phyloP scores from a whole-genome alignment of 2,888 invertebrate species.

The Mycalesis mineus region DNA sequence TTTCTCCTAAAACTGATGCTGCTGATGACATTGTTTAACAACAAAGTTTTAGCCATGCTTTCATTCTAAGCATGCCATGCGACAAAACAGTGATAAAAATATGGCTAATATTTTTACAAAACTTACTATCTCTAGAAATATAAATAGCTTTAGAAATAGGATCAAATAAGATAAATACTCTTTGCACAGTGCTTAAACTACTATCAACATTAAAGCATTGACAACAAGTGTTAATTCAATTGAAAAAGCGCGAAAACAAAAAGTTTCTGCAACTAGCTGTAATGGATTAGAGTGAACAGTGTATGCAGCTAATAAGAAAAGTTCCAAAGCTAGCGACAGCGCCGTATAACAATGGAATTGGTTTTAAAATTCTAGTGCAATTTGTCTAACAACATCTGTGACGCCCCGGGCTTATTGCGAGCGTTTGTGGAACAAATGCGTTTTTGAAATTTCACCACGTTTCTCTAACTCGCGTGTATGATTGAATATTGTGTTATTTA shows the following conservation, averaged over 20 bases:
- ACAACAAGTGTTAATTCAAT: slow-evolving; percentile 1
- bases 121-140: too few species aligned
- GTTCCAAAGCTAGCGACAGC: slow-evolving; percentile 34
- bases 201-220: neutral
- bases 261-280: slow-evolving; percentile 2
- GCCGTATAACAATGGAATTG: slow-evolving; percentile 20
- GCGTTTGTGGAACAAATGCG: slow-evolving; percentile 11
- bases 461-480: slow-evolving; percentile 3
- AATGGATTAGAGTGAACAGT: slow-evolving; percentile 12
- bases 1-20: too few species aligned
- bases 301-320: slow-evolving; percentile 38
- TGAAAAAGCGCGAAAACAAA: neutral
- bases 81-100: too few species aligned
- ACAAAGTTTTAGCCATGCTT: too few species aligned
- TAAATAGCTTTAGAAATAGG: too few species aligned
- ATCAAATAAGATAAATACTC: too few species aligned
- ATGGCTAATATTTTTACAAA: too few species aligned
- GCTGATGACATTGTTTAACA: too few species aligned
- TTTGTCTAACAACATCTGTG: slow-evolving; percentile 29
- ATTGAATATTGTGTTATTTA: slow-evolving; percentile 8
- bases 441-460: slow-evolving; percentile 14
- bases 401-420: slow-evolving; percentile 9
- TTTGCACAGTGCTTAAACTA: too few species aligned
- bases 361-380: slow-evolving; percentile 21
- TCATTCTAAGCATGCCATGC: too few species aligned